Base-by-base conservation (phyloP, 2,888 invertebrate species). In the Cephus sareptanus region DNA sequence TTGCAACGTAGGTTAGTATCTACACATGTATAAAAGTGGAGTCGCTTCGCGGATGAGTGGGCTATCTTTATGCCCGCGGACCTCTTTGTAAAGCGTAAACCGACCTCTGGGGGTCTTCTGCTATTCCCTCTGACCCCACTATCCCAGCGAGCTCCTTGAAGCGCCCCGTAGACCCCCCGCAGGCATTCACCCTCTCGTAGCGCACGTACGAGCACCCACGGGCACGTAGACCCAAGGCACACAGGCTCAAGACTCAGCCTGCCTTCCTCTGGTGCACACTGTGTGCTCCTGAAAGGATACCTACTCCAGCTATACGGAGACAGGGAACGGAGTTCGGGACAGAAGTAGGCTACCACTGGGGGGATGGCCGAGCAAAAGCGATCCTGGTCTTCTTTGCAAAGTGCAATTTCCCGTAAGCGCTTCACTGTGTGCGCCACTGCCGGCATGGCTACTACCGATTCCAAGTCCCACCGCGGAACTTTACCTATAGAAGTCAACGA, bases 321-420 rank as follows among this genome's bases (percentile, higher is more conserved):
- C 23, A 77, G 78, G 70, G 76, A 78, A 75, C 69, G 81, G 77
- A 15, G 40, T 15, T 23, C 9, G 56, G 23, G 56, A 9, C 56
- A 23, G 56, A 56, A 56, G 56, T 56, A 56, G 56, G 23, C 15
- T 56, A 23, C 23, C 23, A 56, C 56, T 56, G 56, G 15, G 40
- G 9, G 15, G 56, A 1, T 56, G 56, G 56, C 23, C 56, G 56
- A 56, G 56, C 56, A 23, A 2, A 23, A 2, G 23, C 23, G 23
- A 56, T 9, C 23, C 23, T 56, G 56, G 9, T 56, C 84, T 87
- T 87, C 86, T 89, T 88, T 82, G 82, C 83, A 83, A 89, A 87
- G 86, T 87, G 87, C 88, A 89, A 89, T 90, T 87, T 86, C 81
- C 87, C 87, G 87, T 88, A 87, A 88, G 88, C 87, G 87, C 85